These are phyloP conservation scores for Pseudachorutes palmiensis DNA, from an alignment of 1,140 invertebrate species.

Conservation along the genomic window DNA sequence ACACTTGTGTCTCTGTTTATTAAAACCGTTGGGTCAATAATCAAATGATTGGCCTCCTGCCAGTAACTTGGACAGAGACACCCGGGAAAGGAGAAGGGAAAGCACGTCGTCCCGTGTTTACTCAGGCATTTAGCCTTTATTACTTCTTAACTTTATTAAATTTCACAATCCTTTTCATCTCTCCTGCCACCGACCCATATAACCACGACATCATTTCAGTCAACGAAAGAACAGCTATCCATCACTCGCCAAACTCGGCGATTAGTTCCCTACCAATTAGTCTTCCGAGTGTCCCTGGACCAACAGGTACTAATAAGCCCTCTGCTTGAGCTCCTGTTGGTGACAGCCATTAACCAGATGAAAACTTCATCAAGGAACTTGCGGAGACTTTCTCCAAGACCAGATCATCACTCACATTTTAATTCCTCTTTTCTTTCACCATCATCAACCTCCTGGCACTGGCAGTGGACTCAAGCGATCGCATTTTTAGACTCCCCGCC, in stretches of 20 bases:
- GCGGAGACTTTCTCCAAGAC: background rate
- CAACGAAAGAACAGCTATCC: too few relatives aligned
- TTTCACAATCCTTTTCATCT: constrained; percentile 6
- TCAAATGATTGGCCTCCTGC: constrained; percentile 11
- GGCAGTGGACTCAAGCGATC: too few relatives aligned
- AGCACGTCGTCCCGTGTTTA: background rate
- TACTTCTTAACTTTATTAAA: constrained; percentile 11
- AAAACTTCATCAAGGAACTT: background rate
- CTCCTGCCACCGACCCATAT: background rate
- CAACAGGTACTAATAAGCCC: too few relatives aligned
- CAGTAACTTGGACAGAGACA: background rate
- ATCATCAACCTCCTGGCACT: background rate
- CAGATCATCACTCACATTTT: background rate
- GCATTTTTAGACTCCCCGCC: too few relatives aligned
- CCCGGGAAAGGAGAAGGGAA: background rate
- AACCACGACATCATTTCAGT: too few relatives aligned
- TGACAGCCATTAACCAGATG: too few relatives aligned
- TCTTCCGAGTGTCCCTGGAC: too few relatives aligned
- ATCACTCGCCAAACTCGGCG: too few relatives aligned
- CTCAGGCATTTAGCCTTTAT: constrained; percentile 9
- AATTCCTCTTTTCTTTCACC: background rate
- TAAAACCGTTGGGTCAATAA: constrained; percentile 8
- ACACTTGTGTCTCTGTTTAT: background rate
- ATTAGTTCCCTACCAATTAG: too few relatives aligned
- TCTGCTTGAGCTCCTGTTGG: too few relatives aligned